A percentile compares a stretch with the other conserved stretches of the same genome.
These are phyloP conservation scores for Pristionchus maxplancki DNA, from an alignment of 2,888 invertebrate species.

Conservation along the genomic window DNA sequence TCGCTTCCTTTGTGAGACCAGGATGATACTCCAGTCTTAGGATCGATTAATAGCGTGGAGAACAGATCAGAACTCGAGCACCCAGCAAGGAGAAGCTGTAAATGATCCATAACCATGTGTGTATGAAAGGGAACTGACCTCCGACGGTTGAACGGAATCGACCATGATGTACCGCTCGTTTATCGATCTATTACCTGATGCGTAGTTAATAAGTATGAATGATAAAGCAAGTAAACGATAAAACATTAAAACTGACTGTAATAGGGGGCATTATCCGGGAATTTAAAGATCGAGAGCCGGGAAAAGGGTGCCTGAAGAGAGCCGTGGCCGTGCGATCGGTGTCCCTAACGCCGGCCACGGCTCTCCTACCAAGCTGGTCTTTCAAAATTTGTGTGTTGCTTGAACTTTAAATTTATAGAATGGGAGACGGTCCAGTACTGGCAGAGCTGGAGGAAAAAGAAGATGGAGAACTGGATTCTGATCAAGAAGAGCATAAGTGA, in stretches of 20 bases:
- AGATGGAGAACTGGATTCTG: constrained; percentile 46
- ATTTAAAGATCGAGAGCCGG: too few species aligned
- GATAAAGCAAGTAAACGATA: neutral
- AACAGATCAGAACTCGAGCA: constrained; percentile 64
- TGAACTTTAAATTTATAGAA: neutral
- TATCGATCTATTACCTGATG: neutral
- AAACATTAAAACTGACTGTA: neutral
- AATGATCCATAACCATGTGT: too few species aligned
- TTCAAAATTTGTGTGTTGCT: neutral
- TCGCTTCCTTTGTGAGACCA: constrained; percentile 74
- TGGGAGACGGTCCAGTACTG: neutral
- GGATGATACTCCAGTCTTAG: constrained; percentile 66
- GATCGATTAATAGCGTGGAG: constrained; percentile 69
- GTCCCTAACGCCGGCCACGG: too few species aligned
- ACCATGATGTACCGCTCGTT: neutral
- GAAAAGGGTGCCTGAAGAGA: too few species aligned
- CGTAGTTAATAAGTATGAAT: neutral
- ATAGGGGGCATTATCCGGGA: too few species aligned
- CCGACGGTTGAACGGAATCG: neutral
- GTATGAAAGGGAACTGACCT: neutral
- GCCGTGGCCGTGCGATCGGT: too few species aligned
- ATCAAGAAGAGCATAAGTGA: neutral
- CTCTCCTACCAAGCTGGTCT: too few species aligned
- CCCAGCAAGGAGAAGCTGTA: constrained; percentile 60
- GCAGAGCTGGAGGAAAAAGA: constrained; percentile 29